phyloP scores from a whole-genome alignment of 2,113 vertebrate genomes.

The Isichthys henryi region DNA sequence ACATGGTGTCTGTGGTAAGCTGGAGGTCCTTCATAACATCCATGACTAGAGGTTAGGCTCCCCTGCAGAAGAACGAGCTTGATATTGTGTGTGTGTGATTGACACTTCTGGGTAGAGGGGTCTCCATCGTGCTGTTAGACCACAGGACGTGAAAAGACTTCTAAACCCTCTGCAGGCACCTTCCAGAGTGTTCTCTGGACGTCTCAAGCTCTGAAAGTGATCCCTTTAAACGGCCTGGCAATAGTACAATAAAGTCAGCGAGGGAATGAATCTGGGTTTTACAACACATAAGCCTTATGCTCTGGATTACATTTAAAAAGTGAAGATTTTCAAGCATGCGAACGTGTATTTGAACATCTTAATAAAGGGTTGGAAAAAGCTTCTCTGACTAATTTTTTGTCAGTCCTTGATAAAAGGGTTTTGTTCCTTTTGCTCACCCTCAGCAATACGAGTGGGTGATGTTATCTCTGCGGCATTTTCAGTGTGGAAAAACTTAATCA shows the following conservation, averaged over 20 bases:
- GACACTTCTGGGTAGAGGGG: not conserved
- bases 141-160: not conserved
- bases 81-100: not conserved
- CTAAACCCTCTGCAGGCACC: not conserved
- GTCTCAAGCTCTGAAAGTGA: not conserved
- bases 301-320: not conserved
- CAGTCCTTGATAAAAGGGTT: not conserved
- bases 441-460: not conserved
- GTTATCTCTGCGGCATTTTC: not conserved
- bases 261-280: not conserved
- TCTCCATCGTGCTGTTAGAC: not conserved
- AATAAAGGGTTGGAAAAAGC: not conserved
- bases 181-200: not conserved
- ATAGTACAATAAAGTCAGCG: not conserved
- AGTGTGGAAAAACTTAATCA: not conserved
- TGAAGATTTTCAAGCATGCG: not conserved
- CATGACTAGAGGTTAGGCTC: not conserved
- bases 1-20: not conserved
- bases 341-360: not conserved
- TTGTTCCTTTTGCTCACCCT: not conserved
- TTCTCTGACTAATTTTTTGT: not conserved
- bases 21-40: not conserved
- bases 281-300: not conserved
- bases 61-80: not conserved
- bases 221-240: not conserved